Percentiles rank a stretch among this genome's conserved stretches.
Conservation (phyloP, 1,140 invertebrate species). For the Drosophila tani region DNA sequence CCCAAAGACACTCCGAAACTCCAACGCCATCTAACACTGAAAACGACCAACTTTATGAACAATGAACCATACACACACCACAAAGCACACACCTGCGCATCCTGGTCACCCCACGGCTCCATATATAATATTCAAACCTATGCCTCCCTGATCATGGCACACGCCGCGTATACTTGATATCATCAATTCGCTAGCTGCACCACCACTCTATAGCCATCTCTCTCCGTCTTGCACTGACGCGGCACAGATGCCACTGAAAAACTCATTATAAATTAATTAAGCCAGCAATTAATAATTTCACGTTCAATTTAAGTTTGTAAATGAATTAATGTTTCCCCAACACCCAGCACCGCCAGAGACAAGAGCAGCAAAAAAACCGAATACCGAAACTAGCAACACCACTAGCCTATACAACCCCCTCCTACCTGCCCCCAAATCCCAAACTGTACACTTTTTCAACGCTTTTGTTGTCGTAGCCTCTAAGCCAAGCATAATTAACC, state of each 20-base stretch:
- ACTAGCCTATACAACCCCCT: constrained; percentile 17
- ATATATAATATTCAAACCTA: constrained; percentile 1
- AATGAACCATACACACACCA: not conserved
- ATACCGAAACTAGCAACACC: constrained; percentile 29
- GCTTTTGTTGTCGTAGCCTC: constrained; percentile 53
- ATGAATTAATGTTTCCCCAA: constrained; percentile 64
- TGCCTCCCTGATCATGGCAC: constrained; percentile 39
- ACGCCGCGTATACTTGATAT: constrained; percentile 49
- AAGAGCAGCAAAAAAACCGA: constrained; percentile 25
- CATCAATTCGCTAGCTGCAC: constrained; percentile 35
- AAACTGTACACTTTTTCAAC: constrained; percentile 15
- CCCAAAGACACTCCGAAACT: constrained; percentile 40
- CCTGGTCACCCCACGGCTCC: constrained; percentile 1
- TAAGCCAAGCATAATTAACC: constrained; percentile 56
- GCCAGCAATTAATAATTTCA: constrained; percentile 79
- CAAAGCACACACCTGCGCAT: constrained; percentile 3
- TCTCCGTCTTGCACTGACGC: constrained; percentile 47
- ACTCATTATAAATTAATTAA: constrained; percentile 81
- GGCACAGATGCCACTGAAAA: constrained; percentile 62
- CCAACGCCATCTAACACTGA: constrained; percentile 13
- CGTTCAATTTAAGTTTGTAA: constrained; percentile 78
- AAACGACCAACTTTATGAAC: constrained; percentile 16
- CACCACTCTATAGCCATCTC: constrained; percentile 12
- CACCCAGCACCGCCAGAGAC: constrained; percentile 45
- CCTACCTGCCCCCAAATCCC: constrained; percentile 2